phyloP scores from a whole-genome alignment of 2,888 invertebrate species.

The Pristionchus arcanus region DNA sequence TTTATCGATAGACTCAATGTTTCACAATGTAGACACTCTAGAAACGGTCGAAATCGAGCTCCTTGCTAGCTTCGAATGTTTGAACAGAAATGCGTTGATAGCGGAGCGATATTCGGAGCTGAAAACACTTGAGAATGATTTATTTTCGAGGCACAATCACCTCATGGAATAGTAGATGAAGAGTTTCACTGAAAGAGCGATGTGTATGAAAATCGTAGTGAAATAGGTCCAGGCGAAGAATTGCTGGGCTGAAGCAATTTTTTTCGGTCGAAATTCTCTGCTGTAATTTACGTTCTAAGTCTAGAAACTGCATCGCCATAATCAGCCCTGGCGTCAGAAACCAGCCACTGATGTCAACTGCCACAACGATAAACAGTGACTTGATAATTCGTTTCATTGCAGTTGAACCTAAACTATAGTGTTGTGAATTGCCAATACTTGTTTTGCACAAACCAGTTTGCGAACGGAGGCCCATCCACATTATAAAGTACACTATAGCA shows the following conservation, averaged over 20 bases:
- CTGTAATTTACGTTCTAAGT: no score
- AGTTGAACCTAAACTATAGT: no score
- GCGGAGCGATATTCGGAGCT: neutral
- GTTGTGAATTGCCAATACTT: no score
- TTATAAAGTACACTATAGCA: neutral
- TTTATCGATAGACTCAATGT: no score
- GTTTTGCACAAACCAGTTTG: no score
- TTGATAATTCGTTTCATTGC: neutral
- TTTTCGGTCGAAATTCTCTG: no score
- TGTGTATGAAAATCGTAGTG: neutral
- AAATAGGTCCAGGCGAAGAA: neutral
- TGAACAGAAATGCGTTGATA: neutral
- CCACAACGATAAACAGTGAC: neutral
- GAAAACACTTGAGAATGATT: no score
- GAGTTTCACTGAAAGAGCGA: neutral
- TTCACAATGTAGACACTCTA: no score
- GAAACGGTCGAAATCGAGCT: neutral
- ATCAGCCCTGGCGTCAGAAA: neutral
- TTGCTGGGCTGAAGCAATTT: no score
- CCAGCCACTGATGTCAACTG: slow-evolving; percentile 12
- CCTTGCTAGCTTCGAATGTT: no score
- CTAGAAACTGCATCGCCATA: no score
- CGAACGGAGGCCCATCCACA: neutral
- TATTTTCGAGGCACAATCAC: no score
- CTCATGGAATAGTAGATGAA: slow-evolving; percentile 12